These are phyloP conservation scores for Montipora sp. DNA, from an alignment of 64 coral and sea anemone species.

Conservation along the genomic window DNA sequence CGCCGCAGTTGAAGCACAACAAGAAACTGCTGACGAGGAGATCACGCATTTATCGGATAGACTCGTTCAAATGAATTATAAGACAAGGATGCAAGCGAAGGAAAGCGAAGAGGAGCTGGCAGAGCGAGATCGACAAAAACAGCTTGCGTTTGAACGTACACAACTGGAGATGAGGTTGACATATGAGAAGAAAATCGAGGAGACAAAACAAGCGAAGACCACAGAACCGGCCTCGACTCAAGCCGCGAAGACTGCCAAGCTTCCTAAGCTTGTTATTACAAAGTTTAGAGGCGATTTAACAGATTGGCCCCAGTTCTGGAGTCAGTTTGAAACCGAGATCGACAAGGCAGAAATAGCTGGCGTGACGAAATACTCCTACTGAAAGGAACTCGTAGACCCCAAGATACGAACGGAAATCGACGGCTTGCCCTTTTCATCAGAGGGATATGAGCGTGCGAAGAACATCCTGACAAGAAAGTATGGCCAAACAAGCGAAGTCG, in stretches of 20 bases:
- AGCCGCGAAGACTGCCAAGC: neutral
- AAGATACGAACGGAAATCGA: conserved; percentile 46
- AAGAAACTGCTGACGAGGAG: conserved; percentile 12
- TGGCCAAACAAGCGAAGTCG: conserved; percentile 26
- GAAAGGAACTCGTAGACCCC: conserved; percentile 9
- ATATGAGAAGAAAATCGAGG: conserved; percentile 28
- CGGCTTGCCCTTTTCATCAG: conserved; percentile 43
- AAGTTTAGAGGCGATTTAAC: conserved; percentile 1
- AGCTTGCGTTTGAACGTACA: conserved; percentile 1
- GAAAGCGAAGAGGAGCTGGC: neutral
- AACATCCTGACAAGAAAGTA: conserved; percentile 52
- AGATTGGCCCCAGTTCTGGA: conserved; percentile 47
- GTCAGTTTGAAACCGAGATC: conserved; percentile 40
- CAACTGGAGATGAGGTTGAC: conserved; percentile 25
- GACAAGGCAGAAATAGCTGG: conserved; percentile 21
- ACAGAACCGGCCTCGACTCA: neutral
- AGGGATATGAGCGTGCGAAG: conserved; percentile 45
- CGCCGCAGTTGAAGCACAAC: conserved; percentile 22
- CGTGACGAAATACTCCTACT: conserved; percentile 66
- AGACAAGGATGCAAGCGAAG: too few species aligned
- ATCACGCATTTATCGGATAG: neutral
- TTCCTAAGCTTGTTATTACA: conserved; percentile 35
- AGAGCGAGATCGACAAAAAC: neutral
- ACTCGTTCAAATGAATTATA: too few species aligned
- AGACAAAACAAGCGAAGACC: neutral